Conservation (phyloP, 1,140 invertebrate species). For the Drosophila nannoptera region DNA sequence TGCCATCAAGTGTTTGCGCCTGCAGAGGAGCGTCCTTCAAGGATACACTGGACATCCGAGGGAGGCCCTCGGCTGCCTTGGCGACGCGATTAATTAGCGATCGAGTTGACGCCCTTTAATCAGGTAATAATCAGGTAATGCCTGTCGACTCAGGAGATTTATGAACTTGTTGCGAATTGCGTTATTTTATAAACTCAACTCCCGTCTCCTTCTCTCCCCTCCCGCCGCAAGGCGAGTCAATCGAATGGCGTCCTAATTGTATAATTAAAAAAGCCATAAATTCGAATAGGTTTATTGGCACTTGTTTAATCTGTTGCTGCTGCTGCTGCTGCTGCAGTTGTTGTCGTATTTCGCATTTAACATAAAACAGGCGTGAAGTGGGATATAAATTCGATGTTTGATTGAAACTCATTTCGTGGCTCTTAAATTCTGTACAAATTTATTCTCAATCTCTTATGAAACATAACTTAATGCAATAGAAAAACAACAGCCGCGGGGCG, state of each 20-base stretch:
- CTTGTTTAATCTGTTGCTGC: neutral
- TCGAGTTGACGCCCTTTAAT: neutral
- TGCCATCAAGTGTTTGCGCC: neutral
- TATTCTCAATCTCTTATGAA: neutral
- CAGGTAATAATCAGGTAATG: too few relatives aligned
- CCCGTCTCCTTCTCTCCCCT: too few relatives aligned
- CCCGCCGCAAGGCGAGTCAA: too few relatives aligned
- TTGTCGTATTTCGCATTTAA: constrained; percentile 11
- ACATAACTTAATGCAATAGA: neutral
- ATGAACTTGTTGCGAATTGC: too few relatives aligned
- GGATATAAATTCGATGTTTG: constrained; percentile 9
- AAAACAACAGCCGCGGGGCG: constrained; percentile 31
- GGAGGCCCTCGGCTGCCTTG: too few relatives aligned
- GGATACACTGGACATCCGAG: neutral
- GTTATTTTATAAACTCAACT: too few relatives aligned
- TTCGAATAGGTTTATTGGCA: neutral
- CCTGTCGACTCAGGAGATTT: too few relatives aligned
- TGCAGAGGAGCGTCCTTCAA: neutral
- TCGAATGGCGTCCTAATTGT: constrained; percentile 11
- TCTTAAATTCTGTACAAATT: neutral
- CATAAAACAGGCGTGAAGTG: constrained; percentile 30
- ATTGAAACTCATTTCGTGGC: neutral
- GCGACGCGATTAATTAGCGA: neutral
- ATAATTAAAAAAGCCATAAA: constrained; percentile 22
- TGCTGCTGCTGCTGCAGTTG: too few relatives aligned